Evolutionary conservation across 2,113 vertebrate species (phyloP), one percentile per base, ranked within the genome.

Genomic region (Odontesthes bonariensis): DNA sequence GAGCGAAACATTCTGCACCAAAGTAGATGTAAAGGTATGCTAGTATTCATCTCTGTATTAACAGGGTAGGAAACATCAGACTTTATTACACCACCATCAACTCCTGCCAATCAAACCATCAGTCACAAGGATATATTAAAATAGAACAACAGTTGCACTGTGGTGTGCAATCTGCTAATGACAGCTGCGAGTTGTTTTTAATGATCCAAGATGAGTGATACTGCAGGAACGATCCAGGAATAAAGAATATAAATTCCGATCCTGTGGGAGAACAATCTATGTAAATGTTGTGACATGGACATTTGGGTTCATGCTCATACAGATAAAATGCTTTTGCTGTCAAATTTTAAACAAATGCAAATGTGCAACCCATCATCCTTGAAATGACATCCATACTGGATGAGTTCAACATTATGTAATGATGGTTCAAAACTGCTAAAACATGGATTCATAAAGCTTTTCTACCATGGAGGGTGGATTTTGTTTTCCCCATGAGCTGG

Each of bases 61-160:
- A 20, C 49, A 35, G 27, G 12, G 47, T 35, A 17, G 5, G 14
- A 60, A 56, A 44, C 22, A n/a, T 71, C 55, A 17, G 57, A 79
- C 69, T 31, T 33, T 8, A 40, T 54, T 22, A 32, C 44, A 32
- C 13, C 65, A 35, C 40, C 1, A 49, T 32, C 47, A 47, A 27
- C 54, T 0, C 19, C n/a, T 49, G 62, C 71, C 72, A n/a, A 20
- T 51, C 52, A 16, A 27, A 47, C 20, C 42, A 53, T 35, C 59
- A 19, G 78, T 59, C 68, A 73, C 8, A 17, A 2, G 76, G 42
- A 33, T 1, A 58, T 0, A 12, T 83, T 35, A 64, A 86, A 91
- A 91, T 83, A 89, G 81, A 88, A 54, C 59, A 5, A 53, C 57
- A 27, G 78, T 91, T 90, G 77, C 88, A 73, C 53, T 1, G 85